phyloP scores from a whole-genome alignment of 2,797 vertebrate species.

The Selene dorsalis region DNA sequence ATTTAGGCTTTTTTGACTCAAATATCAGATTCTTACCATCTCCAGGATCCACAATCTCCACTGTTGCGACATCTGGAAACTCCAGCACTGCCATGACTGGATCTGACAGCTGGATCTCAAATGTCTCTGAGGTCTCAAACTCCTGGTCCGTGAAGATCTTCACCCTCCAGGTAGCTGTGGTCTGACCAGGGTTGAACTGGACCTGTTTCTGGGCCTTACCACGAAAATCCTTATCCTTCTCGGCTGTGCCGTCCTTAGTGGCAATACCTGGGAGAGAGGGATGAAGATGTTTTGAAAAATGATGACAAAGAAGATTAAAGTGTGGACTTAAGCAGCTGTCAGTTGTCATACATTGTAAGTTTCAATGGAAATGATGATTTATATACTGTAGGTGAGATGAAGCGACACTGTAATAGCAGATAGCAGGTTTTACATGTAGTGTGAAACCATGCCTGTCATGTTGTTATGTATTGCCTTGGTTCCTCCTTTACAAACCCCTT shows the following conservation, averaged over 20 bases:
- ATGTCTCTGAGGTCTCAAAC: conserved; percentile 90
- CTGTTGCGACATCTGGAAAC: conserved; percentile 83
- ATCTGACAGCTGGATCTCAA: conserved; percentile 89
- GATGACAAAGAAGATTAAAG: not conserved
- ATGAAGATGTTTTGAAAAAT: not conserved
- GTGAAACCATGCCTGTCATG: not conserved
- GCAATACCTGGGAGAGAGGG: conserved; percentile 80
- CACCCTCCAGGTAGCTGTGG: conserved; percentile 87
- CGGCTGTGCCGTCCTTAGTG: conserved; percentile 89
- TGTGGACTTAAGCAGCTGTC: not conserved
- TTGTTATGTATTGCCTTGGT: not conserved
- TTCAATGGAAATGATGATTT: too few species aligned
- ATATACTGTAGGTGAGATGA: not conserved
- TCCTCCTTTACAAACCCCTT: conserved; percentile 26
- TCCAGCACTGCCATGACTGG: conserved; percentile 90
- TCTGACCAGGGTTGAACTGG: conserved; percentile 91
- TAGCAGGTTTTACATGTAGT: not conserved
- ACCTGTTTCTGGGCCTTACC: conserved; percentile 89
- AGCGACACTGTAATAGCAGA: not conserved
- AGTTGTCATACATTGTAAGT: too few species aligned
- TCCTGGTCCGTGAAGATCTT: conserved; percentile 89
- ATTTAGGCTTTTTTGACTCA: not conserved
- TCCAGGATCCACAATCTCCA: conserved; percentile 91
- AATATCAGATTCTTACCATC: conserved; percentile 82
- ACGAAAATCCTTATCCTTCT: conserved; percentile 90